A percentile compares a stretch with the other conserved stretches of the same genome.
These are phyloP conservation scores for Laspeyria flexula DNA, from an alignment of 2,888 invertebrate species.

Conservation along the genomic window DNA sequence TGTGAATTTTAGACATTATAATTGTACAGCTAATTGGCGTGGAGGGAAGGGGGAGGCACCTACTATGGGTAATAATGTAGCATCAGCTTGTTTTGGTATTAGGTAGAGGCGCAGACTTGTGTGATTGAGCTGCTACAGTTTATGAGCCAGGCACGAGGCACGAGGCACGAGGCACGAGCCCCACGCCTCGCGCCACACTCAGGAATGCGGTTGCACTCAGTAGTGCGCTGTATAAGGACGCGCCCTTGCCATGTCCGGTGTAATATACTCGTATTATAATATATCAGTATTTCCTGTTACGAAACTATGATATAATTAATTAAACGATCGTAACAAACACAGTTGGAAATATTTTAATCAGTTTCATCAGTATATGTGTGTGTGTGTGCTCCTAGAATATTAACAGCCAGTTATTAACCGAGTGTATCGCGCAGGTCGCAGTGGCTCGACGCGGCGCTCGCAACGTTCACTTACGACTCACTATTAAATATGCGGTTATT, in stretches of 20 bases:
- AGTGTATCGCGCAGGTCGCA: neutral
- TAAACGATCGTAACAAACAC: neutral
- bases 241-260: conserved; percentile 35
- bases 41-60: too few relatives aligned
- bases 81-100: conserved; percentile 3
- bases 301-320: conserved; percentile 19
- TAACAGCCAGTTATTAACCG: neutral
- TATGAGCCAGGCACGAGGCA: too few relatives aligned
- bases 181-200: too few relatives aligned
- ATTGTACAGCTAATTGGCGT: neutral
- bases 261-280: conserved; percentile 4
- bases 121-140: too few relatives aligned
- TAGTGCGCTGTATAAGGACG: conserved; percentile 27
- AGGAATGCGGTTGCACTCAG: too few relatives aligned
- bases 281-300: conserved; percentile 26
- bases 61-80: conserved; percentile 17
- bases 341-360: conserved; percentile 1
- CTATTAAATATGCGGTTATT: neutral
- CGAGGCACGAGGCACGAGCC: too few relatives aligned
- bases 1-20: conserved; percentile 1
- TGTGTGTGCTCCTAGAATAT: too few relatives aligned
- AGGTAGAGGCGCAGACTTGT: too few relatives aligned
- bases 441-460: neutral
- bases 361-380: conserved; percentile 1
- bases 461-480: neutral